Conservation (phyloP, 2,888 invertebrate species). For the Mythimna lalbum region DNA sequence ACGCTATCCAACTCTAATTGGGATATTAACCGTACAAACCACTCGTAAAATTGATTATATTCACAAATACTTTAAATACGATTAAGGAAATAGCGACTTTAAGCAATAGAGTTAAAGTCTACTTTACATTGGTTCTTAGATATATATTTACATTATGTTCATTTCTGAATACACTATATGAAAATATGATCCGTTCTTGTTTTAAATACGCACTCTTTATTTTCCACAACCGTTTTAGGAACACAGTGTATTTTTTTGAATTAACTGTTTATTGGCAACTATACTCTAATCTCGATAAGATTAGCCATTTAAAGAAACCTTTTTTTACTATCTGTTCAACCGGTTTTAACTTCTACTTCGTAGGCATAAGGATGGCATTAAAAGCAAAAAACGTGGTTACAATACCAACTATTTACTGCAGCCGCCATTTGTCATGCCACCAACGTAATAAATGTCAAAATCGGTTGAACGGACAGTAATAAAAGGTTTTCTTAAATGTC, state of each 20-base stretch:
- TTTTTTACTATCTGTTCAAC: no score
- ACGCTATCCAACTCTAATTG: constrained; percentile 8
- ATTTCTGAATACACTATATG: constrained; percentile 15
- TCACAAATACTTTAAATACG: constrained; percentile 18
- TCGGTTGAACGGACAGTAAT: no score
- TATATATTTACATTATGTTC: constrained; percentile 28
- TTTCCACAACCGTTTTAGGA: constrained; percentile 55
- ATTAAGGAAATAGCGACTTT: constrained; percentile 19
- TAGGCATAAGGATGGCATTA: no score
- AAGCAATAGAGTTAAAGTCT: constrained; percentile 11
- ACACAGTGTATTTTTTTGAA: constrained; percentile 32
- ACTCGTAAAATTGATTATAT: constrained; percentile 26
- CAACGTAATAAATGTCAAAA: no score
- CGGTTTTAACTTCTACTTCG: no score
- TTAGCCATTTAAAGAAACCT: no score
- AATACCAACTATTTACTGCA: no score
- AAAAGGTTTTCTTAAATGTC: no score
- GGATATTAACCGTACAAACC: neutral
- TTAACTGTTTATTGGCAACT: neutral
- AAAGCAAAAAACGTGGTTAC: no score
- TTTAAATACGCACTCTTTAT: constrained; percentile 25
- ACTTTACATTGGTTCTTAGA: constrained; percentile 20
- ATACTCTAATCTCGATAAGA: no score
- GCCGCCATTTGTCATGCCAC: no score
- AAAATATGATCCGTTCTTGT: constrained; percentile 40